phyloP scores from a whole-genome alignment of 2,113 vertebrate genomes.

The Gymnogyps californianus region DNA sequence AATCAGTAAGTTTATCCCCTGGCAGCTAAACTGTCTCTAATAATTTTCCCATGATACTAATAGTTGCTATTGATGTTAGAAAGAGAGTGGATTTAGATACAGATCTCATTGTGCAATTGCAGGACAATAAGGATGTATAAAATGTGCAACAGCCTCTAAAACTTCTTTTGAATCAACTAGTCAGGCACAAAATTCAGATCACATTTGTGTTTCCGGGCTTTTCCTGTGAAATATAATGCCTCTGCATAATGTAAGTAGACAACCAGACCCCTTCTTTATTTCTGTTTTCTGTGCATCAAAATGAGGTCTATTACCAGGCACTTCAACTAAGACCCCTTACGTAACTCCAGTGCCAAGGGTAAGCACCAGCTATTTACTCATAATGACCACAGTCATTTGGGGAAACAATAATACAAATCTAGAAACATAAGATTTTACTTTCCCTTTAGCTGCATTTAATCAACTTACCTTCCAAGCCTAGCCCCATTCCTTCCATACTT shows the following conservation, averaged over 20 bases:
- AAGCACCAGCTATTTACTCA: neutral
- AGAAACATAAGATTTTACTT: neutral
- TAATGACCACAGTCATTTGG: neutral
- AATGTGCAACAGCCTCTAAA: neutral
- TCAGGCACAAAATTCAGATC: neutral
- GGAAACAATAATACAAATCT: neutral
- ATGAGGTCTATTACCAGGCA: neutral
- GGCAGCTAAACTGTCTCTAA: neutral
- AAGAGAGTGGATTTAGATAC: neutral
- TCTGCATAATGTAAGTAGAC: rapidly evolving
- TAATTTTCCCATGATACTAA: neutral
- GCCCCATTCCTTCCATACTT: neutral
- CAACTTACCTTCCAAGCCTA: neutral
- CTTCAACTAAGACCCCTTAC: neutral
- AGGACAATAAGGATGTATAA: neutral
- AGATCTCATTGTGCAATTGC: neutral
- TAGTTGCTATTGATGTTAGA: neutral
- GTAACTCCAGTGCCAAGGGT: neutral
- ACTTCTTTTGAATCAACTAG: neutral
- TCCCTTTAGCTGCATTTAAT: neutral
- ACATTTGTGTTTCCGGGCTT: neutral
- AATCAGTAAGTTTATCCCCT: neutral
- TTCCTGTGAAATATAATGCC: neutral
- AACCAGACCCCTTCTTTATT: neutral
- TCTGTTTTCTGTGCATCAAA: neutral